A percentile compares a stretch with the other conserved stretches of the same genome.
Conservation (phyloP, 2,113 vertebrate genomes). For the Microcebus ravelobensis region DNA sequence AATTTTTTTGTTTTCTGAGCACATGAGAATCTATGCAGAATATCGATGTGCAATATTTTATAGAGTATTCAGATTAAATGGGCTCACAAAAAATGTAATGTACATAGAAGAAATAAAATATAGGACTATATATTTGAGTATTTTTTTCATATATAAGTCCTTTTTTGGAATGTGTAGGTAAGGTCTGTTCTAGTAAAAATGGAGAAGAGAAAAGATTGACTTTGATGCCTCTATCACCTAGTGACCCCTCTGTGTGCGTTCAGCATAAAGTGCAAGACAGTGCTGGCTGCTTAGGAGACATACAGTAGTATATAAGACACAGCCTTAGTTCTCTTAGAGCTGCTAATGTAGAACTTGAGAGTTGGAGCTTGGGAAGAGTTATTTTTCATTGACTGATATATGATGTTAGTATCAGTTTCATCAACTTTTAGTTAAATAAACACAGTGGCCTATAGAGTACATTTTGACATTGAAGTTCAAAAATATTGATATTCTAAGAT, state of each 20-base stretch:
- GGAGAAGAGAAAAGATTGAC: background rate
- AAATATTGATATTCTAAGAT: background rate
- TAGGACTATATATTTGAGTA: background rate
- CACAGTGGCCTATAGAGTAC: background rate
- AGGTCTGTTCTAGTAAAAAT: background rate
- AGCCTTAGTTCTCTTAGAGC: background rate
- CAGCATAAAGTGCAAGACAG: background rate
- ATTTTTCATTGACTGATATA: background rate
- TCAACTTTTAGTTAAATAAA: background rate
- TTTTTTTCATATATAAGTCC: background rate
- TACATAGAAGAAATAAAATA: background rate
- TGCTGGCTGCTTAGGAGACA: background rate
- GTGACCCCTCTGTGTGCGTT: background rate
- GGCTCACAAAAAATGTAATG: background rate
- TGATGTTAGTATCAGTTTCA: slow-evolving; percentile 5
- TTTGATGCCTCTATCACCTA: background rate
- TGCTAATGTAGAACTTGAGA: background rate
- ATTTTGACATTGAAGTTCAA: slow-evolving; percentile 22
- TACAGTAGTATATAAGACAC: background rate
- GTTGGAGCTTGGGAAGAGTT: background rate
- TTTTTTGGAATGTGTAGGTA: background rate
- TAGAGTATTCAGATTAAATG: background rate
- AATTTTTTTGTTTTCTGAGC: background rate
- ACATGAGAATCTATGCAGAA: background rate
- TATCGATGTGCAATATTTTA: background rate